Evolutionary conservation across 2,888 invertebrate genomes (phyloP).

Genomic region (Drosophila parthenogenetica): DNA sequence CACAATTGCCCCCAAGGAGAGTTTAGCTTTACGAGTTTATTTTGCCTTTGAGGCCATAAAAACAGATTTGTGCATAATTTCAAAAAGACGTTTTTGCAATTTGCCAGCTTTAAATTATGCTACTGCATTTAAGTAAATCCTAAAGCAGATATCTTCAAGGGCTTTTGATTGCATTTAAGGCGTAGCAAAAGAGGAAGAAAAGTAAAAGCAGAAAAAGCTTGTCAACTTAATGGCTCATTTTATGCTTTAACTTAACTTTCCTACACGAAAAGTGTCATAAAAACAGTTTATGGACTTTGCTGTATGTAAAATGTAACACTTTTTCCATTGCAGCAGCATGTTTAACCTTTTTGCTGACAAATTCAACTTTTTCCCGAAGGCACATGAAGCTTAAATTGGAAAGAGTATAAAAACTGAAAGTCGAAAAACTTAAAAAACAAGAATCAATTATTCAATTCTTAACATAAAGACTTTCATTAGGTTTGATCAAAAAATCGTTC

Average conservation of each 20-base stretch:
- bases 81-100: slow-evolving; percentile 36
- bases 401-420: no score
- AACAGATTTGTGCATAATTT: slow-evolving; percentile 73
- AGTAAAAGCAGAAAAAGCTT: slow-evolving; percentile 16
- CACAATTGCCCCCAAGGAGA: slow-evolving; percentile 15
- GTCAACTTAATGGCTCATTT: slow-evolving; percentile 48
- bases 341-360: slow-evolving; percentile 4
- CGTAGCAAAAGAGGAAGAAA: neutral
- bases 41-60: slow-evolving; percentile 46
- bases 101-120: slow-evolving; percentile 39
- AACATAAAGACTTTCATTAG: no score
- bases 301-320: slow-evolving; percentile 15
- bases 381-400: neutral
- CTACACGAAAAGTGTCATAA: slow-evolving; percentile 15
- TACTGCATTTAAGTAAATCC: slow-evolving; percentile 32
- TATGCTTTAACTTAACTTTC: slow-evolving; percentile 16
- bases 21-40: slow-evolving; percentile 22
- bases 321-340: slow-evolving; percentile 12
- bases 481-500: no score
- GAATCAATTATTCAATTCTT: no score
- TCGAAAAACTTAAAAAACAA: no score
- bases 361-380: neutral
- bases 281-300: slow-evolving; percentile 21
- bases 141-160: neutral
- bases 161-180: slow-evolving; percentile 21